phyloP scores from a whole-genome alignment of 2,888 invertebrate genomes.

The Ethmia dodecea region DNA sequence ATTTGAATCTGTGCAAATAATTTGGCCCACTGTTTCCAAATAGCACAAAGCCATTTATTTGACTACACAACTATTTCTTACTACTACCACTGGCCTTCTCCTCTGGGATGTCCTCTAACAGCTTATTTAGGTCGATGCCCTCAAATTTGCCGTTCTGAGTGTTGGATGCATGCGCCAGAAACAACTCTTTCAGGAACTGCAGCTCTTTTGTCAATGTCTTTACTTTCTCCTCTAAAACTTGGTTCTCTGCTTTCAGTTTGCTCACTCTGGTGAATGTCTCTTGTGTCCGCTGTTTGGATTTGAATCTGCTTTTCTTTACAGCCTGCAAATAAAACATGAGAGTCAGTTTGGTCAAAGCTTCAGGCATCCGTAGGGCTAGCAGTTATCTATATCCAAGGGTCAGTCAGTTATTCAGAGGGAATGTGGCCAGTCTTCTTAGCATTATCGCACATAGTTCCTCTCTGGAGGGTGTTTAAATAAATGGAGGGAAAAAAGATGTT shows the following conservation, averaged over 20 bases:
- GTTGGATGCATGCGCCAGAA: slow-evolving; percentile 87
- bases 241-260: slow-evolving; percentile 87
- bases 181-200: slow-evolving; percentile 87
- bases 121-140: slow-evolving; percentile 75
- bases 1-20: too few relatives aligned
- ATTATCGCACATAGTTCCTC: too few relatives aligned
- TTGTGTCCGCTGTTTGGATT: slow-evolving; percentile 86
- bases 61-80: neutral
- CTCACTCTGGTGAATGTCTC: slow-evolving; percentile 86
- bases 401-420: too few relatives aligned
- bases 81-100: slow-evolving; percentile 37
- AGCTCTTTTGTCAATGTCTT: slow-evolving; percentile 88
- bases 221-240: slow-evolving; percentile 87
- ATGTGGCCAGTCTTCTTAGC: too few relatives aligned
- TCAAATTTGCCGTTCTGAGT: slow-evolving; percentile 73
- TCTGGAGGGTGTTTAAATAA: too few relatives aligned
- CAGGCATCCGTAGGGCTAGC: too few relatives aligned
- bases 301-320: slow-evolving; percentile 88
- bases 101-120: slow-evolving; percentile 72
- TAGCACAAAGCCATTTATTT: too few relatives aligned
- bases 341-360: too few relatives aligned
- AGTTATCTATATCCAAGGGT: too few relatives aligned
- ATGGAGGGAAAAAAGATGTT: too few relatives aligned
- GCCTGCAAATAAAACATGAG: slow-evolving; percentile 78
- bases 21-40: too few relatives aligned